Percentiles rank a stretch among this genome's conserved stretches.
Conservation (phyloP, 2,888 invertebrate species). For the Gortyna flavago region DNA sequence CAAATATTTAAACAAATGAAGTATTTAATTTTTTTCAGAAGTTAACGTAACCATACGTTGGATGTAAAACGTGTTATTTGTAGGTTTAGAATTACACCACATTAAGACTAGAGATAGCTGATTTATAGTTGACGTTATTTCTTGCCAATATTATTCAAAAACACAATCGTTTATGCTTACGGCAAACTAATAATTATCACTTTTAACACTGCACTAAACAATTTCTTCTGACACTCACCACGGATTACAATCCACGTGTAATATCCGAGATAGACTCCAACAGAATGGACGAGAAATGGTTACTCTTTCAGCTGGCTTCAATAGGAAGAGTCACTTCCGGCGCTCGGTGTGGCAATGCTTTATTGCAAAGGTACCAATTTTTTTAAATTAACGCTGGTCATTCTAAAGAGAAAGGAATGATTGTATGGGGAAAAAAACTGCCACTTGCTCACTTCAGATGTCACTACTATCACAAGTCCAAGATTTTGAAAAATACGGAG, state of each 20-base stretch:
- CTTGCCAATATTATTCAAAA: constrained; percentile 23
- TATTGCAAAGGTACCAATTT: constrained; percentile 47
- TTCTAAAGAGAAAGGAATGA: not conserved
- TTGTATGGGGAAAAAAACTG: not conserved
- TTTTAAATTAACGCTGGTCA: constrained; percentile 37
- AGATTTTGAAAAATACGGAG: not conserved
- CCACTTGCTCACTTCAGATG: not conserved
- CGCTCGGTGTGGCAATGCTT: constrained; percentile 71
- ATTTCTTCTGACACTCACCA: constrained; percentile 88
- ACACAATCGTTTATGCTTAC: constrained; percentile 68
- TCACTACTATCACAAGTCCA: not conserved
- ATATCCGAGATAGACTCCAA: constrained; percentile 92
- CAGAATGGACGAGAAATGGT: constrained; percentile 92
- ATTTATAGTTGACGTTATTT: not conserved
- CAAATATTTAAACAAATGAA: constrained; percentile 66
- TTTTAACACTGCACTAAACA: constrained; percentile 85
- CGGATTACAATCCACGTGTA: constrained; percentile 90
- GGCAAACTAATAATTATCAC: constrained; percentile 75
- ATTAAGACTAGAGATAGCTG: not conserved
- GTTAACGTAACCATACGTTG: constrained; percentile 58
- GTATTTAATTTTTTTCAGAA: constrained; percentile 21
- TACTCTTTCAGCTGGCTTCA: constrained; percentile 86
- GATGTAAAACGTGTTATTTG: constrained; percentile 44
- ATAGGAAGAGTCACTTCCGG: constrained; percentile 85
- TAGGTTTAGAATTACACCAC: constrained; percentile 54